These are phyloP conservation scores for Macrotus californicus DNA, from an alignment of 2,113 vertebrate genomes.

Conservation along the genomic window DNA sequence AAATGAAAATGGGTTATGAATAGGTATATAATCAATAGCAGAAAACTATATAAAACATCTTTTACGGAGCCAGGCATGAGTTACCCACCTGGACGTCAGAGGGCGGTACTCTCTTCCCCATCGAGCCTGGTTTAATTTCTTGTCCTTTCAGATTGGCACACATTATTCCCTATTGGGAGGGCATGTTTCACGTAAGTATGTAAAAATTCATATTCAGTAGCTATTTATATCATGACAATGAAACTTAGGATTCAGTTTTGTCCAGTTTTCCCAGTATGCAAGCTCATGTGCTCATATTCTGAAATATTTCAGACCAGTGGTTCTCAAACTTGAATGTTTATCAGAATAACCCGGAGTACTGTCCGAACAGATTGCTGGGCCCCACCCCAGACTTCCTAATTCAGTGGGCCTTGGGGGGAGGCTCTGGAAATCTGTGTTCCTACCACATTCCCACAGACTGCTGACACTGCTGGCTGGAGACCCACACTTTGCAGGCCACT, in stretches of 20 bases:
- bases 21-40: background rate
- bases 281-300: background rate
- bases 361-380: background rate
- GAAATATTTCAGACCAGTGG: background rate
- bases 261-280: background rate
- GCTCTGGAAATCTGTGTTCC: background rate
- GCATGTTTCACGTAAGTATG: background rate
- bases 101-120: slow-evolving; percentile 76
- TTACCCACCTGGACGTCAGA: slow-evolving; percentile 82
- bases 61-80: background rate
- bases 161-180: slow-evolving; percentile 79
- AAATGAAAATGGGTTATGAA: background rate
- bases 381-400: background rate
- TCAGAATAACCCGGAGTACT: background rate
- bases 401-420: background rate
- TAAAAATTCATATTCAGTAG: background rate
- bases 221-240: background rate
- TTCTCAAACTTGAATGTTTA: background rate
- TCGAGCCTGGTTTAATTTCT: slow-evolving; percentile 84
- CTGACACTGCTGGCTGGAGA: background rate
- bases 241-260: background rate
- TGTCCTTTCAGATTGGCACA: slow-evolving; percentile 82
- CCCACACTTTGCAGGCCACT: background rate
- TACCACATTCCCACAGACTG: background rate
- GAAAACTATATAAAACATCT: background rate